Evolutionary conservation across 2,888 invertebrate species (phyloP).

Genomic region (Vandiemenella viatica): DNA sequence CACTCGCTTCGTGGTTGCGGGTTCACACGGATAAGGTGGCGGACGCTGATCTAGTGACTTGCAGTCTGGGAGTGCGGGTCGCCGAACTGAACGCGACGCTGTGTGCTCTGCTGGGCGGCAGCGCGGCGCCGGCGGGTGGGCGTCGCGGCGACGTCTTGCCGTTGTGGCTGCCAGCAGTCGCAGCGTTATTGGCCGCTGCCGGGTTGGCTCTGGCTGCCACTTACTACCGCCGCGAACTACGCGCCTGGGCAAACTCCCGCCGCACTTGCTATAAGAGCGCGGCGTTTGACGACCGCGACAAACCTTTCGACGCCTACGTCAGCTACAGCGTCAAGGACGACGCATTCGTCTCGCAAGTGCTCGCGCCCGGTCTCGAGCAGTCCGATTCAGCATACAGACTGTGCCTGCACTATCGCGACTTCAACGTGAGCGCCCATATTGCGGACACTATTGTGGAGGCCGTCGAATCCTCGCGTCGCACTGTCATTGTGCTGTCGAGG

Average conservation of each 20-base stretch:
- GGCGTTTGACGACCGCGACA: constrained; percentile 52
- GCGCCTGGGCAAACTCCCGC: constrained; percentile 74
- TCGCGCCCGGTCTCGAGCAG: constrained; percentile 74
- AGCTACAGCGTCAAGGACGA: constrained; percentile 90
- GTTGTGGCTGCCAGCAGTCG: constrained; percentile 58
- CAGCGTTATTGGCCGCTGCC: constrained; percentile 60
- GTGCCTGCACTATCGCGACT: constrained; percentile 82
- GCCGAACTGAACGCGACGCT: constrained; percentile 64
- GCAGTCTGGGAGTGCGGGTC: constrained; percentile 53
- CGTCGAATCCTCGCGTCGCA: constrained; percentile 76
- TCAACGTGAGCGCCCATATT: constrained; percentile 74
- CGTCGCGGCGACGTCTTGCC: constrained; percentile 67
- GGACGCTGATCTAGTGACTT: constrained; percentile 60
- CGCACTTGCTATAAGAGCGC: constrained; percentile 74
- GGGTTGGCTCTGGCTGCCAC: constrained; percentile 62
- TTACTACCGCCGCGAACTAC: constrained; percentile 64
- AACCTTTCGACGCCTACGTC: constrained; percentile 88
- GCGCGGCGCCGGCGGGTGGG: constrained; percentile 45
- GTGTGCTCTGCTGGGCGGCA: constrained; percentile 56
- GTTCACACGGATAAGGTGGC: constrained; percentile 64
- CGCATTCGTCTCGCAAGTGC: constrained; percentile 73
- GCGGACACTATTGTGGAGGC: constrained; percentile 87
- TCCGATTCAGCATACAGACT: constrained; percentile 63
- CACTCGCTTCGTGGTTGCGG: constrained; percentile 65
- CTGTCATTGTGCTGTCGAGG: constrained; percentile 78